Base-by-base conservation (phyloP, 2,888 invertebrate genomes). In the Dorcus hopei region DNA sequence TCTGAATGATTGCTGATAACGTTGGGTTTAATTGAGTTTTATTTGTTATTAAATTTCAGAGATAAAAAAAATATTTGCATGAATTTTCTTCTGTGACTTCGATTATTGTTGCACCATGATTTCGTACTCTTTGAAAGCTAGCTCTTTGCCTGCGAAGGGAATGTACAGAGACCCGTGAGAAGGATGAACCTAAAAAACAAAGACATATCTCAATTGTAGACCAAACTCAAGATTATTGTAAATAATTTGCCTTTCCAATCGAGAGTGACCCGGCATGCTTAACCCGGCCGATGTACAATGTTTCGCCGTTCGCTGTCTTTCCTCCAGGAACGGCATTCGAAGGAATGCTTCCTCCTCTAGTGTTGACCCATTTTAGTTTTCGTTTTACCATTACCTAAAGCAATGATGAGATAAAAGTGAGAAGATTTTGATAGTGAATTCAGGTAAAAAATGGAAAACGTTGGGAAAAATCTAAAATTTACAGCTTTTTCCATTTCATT, bases 101-200 rank as follows among this genome's bases (percentile, higher is more conserved):
- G 5, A 33, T 33, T 33, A 33, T 33, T 33, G 26, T 33, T 33
- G 26, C 7, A 43, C 43, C 19, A 33, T 33, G 26, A 67, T 59
- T 66, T 82, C 82, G 62, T 82, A 82, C 3, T 73, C 69, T 45
- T 67, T 76, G 52, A 76, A 59, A 42, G 79, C 70, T n/a, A 78
- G 60, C 67, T 82, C 82, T 57, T 73, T 70, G 0, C 82, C 81
- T 3, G 77, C 79, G 48, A 75, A 82, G 0, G 82, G 81, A 41
- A 82, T 76, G 61, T 82, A 82, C 6, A 82, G 65, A 48, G 77
- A 79, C 9, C 80, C 77, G 61, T 82, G 82, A 7, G 80, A 80
- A 1, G 79, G 79, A 62, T 82, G 82, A 16, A 82, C 59, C 77
- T 77, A 54, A 14, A 64, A 63, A 38, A 53, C 43, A 57, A 23